These are phyloP conservation scores for Apamea epomidion DNA, from an alignment of 2,888 invertebrate genomes.

Conservation along the genomic window DNA sequence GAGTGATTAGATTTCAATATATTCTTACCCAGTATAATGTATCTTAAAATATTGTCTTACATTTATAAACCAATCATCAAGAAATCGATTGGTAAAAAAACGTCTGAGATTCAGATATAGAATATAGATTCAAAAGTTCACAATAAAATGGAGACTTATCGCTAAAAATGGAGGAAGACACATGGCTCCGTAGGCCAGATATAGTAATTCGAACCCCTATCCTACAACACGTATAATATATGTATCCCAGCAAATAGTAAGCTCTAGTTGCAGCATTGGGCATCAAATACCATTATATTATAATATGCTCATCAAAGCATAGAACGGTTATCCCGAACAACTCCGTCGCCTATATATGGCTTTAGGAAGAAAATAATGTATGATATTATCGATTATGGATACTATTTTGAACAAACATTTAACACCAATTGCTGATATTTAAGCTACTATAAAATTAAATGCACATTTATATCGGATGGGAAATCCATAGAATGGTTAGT, in stretches of 20 bases:
- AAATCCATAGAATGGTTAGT: background rate
- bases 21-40: constrained; percentile 15
- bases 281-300: background rate
- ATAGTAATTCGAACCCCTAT: background rate
- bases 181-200: background rate
- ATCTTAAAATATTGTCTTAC: constrained; percentile 21
- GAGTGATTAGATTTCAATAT: constrained; percentile 10
- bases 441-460: background rate
- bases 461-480: background rate
- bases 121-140: background rate
- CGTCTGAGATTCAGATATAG: constrained; percentile 40
- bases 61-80: constrained; percentile 28
- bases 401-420: constrained; percentile 11
- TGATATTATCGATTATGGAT: background rate
- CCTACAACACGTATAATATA: background rate
- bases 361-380: background rate
- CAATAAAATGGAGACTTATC: background rate
- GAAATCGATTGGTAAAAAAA: constrained; percentile 22
- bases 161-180: constrained; percentile 31
- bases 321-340: background rate
- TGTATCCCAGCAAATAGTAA: constrained; percentile 7
- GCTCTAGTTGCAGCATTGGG: constrained; percentile 7
- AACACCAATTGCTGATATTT: background rate
- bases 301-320: constrained; percentile 7
- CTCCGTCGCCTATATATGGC: constrained; percentile 8